Evolutionary conservation across 2,797 vertebrate species (phyloP), one percentile per base, ranked within the genome.

Genomic region (Sus cebifrons): DNA sequence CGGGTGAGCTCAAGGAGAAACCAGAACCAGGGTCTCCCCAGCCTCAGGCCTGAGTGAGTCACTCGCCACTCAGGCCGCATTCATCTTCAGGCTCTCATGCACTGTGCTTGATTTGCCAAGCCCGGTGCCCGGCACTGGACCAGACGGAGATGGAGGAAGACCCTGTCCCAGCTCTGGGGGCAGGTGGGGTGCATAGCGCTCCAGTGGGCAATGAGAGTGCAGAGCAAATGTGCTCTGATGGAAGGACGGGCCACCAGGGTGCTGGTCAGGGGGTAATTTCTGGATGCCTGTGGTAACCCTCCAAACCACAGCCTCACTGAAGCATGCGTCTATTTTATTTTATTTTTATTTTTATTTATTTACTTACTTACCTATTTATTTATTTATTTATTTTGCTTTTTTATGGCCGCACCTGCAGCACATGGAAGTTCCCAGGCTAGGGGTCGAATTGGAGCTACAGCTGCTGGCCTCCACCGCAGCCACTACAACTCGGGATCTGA

Each of bases 171-270:
- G 58, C 49, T 18, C 12, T 32, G 5, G 73, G 68, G 23, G 0
- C 52, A 21, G 32, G 32, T 0, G 64, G 49, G 49, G 3, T n/a
- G 13, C 18, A 11, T 1, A 0, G 3, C 2, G 0, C 84, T 68
- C 52, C 1, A 1, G 3, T 3, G 52, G 71, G 60, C 3, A 6
- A 23, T 0, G 44, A 17, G 6, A 8, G 15, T 3, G 62, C 44
- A n/a, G 54, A 23, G 77, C 10, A 1, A 12, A 52, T 12, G 21
- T 8, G 14, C 62, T 29, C 0, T 40, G 6, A 21, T 0, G 62
- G 25, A 56, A 54, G 64, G 67, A 13, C 1, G 4, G 32, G 23
- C 4, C 32, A 8, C 23, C 52, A 36, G 87, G 36, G 73, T 21
- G 29, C n/a, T 56, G 77, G 36, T 32, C 60, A 2, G 67, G 16